Evolutionary conservation across 2,113 vertebrate genomes (phyloP).

Genomic region (Dicentrarchus labrax): DNA sequence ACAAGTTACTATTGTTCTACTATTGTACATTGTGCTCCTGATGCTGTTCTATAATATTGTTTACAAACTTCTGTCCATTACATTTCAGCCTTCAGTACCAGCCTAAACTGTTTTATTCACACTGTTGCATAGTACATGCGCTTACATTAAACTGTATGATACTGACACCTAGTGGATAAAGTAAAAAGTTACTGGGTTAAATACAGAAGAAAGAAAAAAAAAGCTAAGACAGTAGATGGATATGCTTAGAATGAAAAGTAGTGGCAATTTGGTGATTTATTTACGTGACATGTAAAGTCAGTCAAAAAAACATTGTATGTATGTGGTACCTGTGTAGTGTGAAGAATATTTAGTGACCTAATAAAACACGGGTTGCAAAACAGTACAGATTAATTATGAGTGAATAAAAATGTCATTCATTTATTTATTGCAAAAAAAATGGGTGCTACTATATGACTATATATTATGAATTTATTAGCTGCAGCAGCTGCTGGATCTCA

Average conservation of each 20-base stretch:
- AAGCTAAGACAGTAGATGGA: background rate
- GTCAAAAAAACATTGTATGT: background rate
- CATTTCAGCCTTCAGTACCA: background rate
- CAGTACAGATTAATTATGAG: background rate
- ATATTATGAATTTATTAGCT: background rate
- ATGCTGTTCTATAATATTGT: background rate
- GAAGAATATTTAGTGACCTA: background rate
- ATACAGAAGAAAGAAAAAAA: background rate
- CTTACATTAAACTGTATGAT: constrained; percentile 41
- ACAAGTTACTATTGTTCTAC: background rate
- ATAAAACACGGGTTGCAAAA: background rate
- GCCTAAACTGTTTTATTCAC: background rate
- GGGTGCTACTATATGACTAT: background rate
- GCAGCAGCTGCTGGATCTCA: background rate
- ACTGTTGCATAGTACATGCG: background rate
- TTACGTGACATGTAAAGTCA: background rate
- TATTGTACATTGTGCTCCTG: background rate
- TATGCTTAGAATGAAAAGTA: background rate
- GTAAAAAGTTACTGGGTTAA: constrained; percentile 8
- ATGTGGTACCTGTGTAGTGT: background rate
- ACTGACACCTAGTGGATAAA: constrained; percentile 72
- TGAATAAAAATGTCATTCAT: background rate
- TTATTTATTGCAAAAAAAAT: background rate
- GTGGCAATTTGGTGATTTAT: background rate
- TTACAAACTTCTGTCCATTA: background rate